These are phyloP conservation scores for Ennomos erosarius DNA, from an alignment of 2,888 invertebrate species.

Conservation along the genomic window DNA sequence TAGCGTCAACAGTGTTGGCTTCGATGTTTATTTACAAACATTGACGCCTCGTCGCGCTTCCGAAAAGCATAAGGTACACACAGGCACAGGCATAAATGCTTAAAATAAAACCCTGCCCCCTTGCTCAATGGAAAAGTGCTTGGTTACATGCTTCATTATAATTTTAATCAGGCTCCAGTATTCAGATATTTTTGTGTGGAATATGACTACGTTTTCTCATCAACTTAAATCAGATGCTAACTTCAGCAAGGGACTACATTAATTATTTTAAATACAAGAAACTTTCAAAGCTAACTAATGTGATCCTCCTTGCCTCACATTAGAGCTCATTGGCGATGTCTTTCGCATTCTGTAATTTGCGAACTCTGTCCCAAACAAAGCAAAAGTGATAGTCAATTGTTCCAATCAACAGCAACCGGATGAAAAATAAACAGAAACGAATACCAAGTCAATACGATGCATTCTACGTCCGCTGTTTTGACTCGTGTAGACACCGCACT, in stretches of 20 bases:
- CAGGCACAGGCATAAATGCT: conserved; percentile 58
- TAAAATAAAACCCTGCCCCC: conserved; percentile 66
- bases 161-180: no score
- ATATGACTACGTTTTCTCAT: no score
- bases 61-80: conserved; percentile 50
- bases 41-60: conserved; percentile 63
- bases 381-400: conserved; percentile 23
- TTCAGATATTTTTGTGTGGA: no score
- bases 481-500: conserved; percentile 49
- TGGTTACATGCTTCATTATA: neutral
- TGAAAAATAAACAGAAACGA: conserved; percentile 35
- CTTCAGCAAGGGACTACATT: no score
- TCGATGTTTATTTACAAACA: conserved; percentile 80
- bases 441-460: conserved; percentile 23
- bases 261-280: no score
- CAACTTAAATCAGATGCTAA: no score
- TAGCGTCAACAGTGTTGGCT: conserved; percentile 57
- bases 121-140: conserved; percentile 9
- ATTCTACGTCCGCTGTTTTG: conserved; percentile 49
- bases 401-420: conserved; percentile 39
- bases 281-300: no score
- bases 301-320: no score
- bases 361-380: conserved; percentile 16
- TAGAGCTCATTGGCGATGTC: no score
- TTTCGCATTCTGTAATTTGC: neutral